A percentile compares a stretch with the other conserved stretches of the same genome.
Evolutionary conservation across 2,113 vertebrate species (phyloP).

Genomic region (Xerus inauris): DNA sequence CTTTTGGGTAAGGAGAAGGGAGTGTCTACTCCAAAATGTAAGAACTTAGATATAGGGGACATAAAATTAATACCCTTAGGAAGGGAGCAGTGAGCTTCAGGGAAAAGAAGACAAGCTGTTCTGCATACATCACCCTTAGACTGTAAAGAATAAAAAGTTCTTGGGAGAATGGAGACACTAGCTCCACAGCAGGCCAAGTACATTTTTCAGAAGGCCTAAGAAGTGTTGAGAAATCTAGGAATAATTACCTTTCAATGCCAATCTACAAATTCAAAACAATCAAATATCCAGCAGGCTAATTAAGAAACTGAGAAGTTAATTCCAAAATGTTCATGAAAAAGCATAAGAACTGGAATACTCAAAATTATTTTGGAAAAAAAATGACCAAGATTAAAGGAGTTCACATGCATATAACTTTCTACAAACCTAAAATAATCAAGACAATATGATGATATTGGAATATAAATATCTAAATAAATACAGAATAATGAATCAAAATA

Average conservation of each 20-base stretch:
- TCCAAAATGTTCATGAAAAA: not conserved
- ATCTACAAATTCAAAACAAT: not conserved
- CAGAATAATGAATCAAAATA: not conserved
- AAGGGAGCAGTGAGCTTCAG: not conserved
- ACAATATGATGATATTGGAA: no score
- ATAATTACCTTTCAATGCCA: not conserved
- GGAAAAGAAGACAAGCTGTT: not conserved
- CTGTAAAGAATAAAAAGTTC: not conserved
- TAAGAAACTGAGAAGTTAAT: not conserved
- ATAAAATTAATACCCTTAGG: not conserved
- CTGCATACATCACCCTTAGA: not conserved
- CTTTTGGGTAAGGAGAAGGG: not conserved
- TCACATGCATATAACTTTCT: not conserved
- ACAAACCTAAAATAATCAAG: no score
- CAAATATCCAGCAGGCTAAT: not conserved
- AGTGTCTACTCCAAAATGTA: not conserved
- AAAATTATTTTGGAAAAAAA: no score
- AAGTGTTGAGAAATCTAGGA: not conserved
- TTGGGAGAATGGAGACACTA: not conserved
- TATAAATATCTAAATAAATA: not conserved
- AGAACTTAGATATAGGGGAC: not conserved
- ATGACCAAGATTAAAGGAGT: not conserved
- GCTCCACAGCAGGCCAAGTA: not conserved
- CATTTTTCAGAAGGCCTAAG: not conserved
- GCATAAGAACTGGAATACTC: not conserved